Conservation (phyloP, 2,888 invertebrate genomes). For the Drosophila fungiperda region DNA sequence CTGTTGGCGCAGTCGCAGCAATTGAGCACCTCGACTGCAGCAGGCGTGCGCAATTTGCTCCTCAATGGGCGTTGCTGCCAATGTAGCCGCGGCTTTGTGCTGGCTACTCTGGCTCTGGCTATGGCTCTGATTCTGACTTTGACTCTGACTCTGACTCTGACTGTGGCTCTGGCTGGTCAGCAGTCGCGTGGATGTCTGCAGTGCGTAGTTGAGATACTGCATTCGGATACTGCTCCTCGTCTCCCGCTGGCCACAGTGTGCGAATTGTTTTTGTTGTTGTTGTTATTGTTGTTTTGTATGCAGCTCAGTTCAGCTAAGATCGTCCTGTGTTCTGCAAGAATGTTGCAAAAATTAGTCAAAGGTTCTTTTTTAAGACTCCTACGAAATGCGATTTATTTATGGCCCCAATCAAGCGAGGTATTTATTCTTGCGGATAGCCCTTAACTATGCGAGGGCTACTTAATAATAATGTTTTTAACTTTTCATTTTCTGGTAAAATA, state of each 20-base stretch:
- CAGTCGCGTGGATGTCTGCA: slow-evolving; percentile 84
- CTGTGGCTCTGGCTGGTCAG: slow-evolving; percentile 73
- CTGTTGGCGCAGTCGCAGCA: slow-evolving; percentile 73
- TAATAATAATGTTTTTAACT: background rate
- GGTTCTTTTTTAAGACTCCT: slow-evolving; percentile 13
- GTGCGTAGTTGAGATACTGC: slow-evolving; percentile 83
- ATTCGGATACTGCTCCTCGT: slow-evolving; percentile 80
- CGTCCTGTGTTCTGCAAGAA: slow-evolving; percentile 39
- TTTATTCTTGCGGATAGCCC: background rate
- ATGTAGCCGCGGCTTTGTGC: slow-evolving; percentile 20
- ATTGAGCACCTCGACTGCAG: slow-evolving; percentile 72
- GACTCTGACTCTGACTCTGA: slow-evolving; percentile 38
- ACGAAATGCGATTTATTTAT: background rate
- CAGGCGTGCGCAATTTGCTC: slow-evolving; percentile 72
- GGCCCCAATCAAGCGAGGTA: slow-evolving; percentile 15
- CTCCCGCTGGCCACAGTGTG: slow-evolving; percentile 75
- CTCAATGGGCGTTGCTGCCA: slow-evolving; percentile 42
- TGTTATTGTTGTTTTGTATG: background rate
- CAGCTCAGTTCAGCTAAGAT: slow-evolving; percentile 7
- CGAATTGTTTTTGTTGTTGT: slow-evolving; percentile 45
- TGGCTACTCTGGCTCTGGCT: slow-evolving; percentile 29
- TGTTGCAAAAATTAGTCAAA: slow-evolving; percentile 44
- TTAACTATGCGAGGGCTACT: slow-evolving; percentile 15
- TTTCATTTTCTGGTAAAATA: background rate
- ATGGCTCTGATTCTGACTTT: slow-evolving; percentile 28